These are phyloP conservation scores for Macroteleia sp. DNA, from an alignment of 2,888 invertebrate genomes.

Conservation along the genomic window DNA sequence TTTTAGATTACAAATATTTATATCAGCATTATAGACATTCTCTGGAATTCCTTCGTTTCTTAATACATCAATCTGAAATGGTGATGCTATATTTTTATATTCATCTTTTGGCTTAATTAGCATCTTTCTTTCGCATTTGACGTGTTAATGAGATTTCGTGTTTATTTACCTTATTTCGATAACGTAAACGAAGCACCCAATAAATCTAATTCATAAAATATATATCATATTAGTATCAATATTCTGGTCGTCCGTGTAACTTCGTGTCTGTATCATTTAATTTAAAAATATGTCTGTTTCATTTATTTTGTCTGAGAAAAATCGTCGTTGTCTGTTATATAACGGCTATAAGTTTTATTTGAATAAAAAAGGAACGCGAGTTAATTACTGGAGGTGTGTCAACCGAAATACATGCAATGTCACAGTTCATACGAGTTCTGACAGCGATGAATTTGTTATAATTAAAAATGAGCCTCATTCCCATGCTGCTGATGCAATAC, in stretches of 20 bases:
- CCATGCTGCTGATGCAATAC: neutral
- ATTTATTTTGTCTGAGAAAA: conserved; percentile 5
- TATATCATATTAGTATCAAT: neutral
- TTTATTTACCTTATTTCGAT: neutral
- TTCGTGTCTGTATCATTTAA: too few species aligned
- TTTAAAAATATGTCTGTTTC: conserved; percentile 6
- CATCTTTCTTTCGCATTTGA: neutral
- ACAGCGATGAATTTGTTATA: neutral
- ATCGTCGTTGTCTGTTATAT: neutral
- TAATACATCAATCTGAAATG: too few species aligned
- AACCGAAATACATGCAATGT: neutral
- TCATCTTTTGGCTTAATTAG: neutral
- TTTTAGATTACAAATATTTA: too few species aligned
- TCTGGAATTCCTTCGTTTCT: too few species aligned
- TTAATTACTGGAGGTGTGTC: conserved; percentile 3
- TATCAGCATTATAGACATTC: too few species aligned
- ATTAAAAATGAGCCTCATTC: neutral
- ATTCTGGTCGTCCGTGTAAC: neutral
- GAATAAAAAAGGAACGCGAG: neutral
- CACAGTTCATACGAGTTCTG: neutral
- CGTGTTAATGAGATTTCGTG: neutral
- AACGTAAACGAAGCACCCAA: too few species aligned
- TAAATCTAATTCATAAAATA: too few species aligned
- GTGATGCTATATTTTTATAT: neutral
- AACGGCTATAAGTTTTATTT: conserved; percentile 1